Evolutionary conservation across 2,797 vertebrate species (phyloP).

Genomic region (Notamacropus eugenii): DNA sequence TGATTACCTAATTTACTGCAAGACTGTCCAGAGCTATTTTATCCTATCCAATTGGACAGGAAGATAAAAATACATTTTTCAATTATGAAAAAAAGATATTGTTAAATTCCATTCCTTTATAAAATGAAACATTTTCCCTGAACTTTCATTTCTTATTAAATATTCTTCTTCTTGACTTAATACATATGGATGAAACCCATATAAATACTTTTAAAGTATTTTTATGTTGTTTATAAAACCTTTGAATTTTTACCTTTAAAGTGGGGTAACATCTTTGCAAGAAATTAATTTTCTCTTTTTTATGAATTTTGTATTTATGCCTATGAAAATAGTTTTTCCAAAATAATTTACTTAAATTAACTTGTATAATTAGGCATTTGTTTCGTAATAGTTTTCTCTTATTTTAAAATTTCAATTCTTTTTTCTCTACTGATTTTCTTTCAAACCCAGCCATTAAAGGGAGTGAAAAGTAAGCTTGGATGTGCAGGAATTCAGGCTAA

Average conservation of each 20-base stretch:
- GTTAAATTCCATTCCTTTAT: neutral
- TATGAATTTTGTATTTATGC: slow-evolving; percentile 10
- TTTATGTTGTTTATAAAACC: slow-evolving; percentile 10
- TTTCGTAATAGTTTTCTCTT: slow-evolving; percentile 9
- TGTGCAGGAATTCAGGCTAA: slow-evolving; percentile 9
- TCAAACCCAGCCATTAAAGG: neutral
- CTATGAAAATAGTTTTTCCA: neutral
- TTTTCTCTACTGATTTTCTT: neutral
- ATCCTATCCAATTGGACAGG: neutral
- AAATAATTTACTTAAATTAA: neutral
- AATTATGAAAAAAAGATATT: neutral
- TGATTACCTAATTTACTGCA: neutral
- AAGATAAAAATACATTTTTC: neutral
- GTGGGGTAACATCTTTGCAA: neutral
- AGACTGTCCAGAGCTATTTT: neutral
- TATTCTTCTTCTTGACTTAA: slow-evolving; percentile 18
- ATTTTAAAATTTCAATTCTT: slow-evolving; percentile 8
- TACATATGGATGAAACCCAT: slow-evolving; percentile 1
- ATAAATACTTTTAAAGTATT: neutral
- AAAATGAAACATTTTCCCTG: slow-evolving; percentile 44
- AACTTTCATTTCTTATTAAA: slow-evolving; percentile 33
- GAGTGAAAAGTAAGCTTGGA: slow-evolving; percentile 30
- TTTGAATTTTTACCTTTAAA: slow-evolving; percentile 21
- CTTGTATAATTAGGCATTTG: neutral
- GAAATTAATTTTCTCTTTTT: neutral